These are phyloP conservation scores for Microcebus griseorufus DNA, from an alignment of 2,113 vertebrate species.

Conservation along the genomic window DNA sequence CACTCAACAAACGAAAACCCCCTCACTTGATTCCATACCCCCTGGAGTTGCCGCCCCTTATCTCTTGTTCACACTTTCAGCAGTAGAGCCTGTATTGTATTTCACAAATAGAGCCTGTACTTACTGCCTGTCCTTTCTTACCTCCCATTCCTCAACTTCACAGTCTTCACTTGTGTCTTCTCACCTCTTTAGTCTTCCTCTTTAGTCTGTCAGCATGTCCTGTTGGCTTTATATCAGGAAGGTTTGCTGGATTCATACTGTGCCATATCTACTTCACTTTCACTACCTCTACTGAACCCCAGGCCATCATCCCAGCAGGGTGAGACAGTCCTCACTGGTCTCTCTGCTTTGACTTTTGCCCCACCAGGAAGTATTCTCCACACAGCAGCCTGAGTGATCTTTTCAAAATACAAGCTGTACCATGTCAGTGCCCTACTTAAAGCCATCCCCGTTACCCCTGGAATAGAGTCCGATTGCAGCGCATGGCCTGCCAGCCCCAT, in stretches of 20 bases:
- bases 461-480: fast-evolving
- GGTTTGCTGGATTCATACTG: not conserved
- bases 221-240: not conserved
- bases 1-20: no score
- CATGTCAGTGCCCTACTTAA: not conserved
- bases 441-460: not conserved
- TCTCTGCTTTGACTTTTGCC: not conserved
- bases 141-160: fast-evolving
- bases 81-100: not conserved
- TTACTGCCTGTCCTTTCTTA: not conserved
- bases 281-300: fast-evolving
- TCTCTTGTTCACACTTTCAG: not conserved
- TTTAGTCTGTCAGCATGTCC: not conserved
- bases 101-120: not conserved
- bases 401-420: not conserved
- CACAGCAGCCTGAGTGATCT: not conserved
- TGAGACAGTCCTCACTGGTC: not conserved
- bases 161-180: not conserved
- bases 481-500: not conserved
- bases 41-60: not conserved
- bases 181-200: not conserved
- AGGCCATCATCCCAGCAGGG: not conserved
- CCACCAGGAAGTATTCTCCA: not conserved
- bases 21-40: not conserved
- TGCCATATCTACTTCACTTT: not conserved